Evolutionary conservation across 2,113 vertebrate genomes (phyloP), one percentile per base, ranked within the genome.

Genomic region (Dromas ardeola): DNA sequence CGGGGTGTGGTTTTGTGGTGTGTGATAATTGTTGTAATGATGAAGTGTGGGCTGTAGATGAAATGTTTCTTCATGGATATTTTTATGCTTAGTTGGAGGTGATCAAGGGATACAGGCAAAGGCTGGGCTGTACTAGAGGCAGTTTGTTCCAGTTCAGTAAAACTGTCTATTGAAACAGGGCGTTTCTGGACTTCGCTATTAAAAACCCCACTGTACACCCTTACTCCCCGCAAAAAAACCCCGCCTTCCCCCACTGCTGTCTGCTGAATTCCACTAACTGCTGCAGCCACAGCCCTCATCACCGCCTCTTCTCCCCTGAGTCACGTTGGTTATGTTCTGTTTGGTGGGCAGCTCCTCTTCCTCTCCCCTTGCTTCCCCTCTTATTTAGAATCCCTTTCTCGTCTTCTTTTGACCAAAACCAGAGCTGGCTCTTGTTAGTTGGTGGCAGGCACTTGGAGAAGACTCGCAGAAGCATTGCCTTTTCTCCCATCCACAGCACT

Each of bases 41-140:
- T 32, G 61, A 89, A 89, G 65, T 72, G 89, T 93, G 89, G 94
- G 70, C 69, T 95, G 93, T 43, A 93, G 91, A 89, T 94, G 69
- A 79, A 85, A 71, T 85, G 81, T 61, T 93, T 96, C 66, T 94
- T 70, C 47, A 7, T 69, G 77, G 91, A 67, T 93, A 93, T 87
- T 95, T 97, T 94, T 91, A 40, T 90, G 84, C 65, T 89, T 87
- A 91, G 73, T 87, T 90, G 93, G 73, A 95, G 73, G 34, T 89
- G 89, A 94, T 90, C 81, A 93, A 87, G 87, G 78, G 78, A 29
- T 93, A 50, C 36, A 61, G 78, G 73, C 78, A 36, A 86, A 91
- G 65, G 73, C 87, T 82, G 84, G 73, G 47, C 77, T 95, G 29
- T 0, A 9, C 65, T 72, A 21, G 25, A 87, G 45, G 74, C 87